Base-by-base conservation (phyloP, 2,113 vertebrate genomes). In the Oncorhynchus mykiss region DNA sequence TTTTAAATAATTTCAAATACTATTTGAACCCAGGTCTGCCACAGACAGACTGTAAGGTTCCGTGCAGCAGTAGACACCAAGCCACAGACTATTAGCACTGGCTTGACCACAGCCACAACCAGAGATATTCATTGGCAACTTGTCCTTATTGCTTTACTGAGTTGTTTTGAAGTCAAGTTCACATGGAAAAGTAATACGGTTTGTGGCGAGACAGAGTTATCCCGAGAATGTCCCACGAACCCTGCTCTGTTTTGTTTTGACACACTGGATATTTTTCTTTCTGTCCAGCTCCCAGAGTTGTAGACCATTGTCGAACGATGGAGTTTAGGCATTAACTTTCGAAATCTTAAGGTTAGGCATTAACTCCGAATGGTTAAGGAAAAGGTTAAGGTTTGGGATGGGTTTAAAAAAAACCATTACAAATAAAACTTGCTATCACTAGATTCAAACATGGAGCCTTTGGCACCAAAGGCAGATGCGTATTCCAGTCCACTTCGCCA, bases 151-250 rank as follows among this genome's bases (percentile, higher is more conserved):
- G 73, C 67, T 62, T 70, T 13, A 20, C 57, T 66, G 60, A 22
- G 22, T 65, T 76, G 79, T 76, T 85, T 80, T 69, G 25, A 81
- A 80, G 54, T 16, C 18, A 64, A 54, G 20, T 60, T 83, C 77
- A 68, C 72, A 80, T 82, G 81, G 72, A 72, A 76, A 78, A 70
- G 25, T 60, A 75, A 73, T 75, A 48, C 73, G 70, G 76, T 25
- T 24, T 77, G 80, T 75, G 80, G 84, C 70, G 75, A 71, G 27
- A 75, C 45, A 34, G 71, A 82, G 66, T 25, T 49, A 71, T 84
- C 74, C 71, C 59, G 80, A 75, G 78, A 82, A 80, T 86, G 80
- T 78, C 74, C 70, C 31, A 45, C 6, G n/a, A 12, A 69, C 48
- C 76, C 54, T 54, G 29, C 71, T 67, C 24, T 57, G 72, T 9